phyloP scores from a whole-genome alignment of 2,888 invertebrate genomes.

The Cordilura impudica region DNA sequence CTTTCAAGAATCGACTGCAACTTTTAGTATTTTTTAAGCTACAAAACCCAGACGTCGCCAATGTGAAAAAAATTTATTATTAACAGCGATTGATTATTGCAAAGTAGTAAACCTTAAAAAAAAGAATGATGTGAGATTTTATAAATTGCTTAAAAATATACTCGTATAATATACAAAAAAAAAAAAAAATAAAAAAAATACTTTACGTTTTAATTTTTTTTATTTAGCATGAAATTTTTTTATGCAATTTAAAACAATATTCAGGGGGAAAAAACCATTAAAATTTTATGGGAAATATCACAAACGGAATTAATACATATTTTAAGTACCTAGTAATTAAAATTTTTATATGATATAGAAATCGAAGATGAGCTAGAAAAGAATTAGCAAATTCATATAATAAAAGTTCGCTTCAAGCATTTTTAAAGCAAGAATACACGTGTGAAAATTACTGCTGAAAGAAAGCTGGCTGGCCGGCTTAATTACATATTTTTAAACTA shows the following conservation, averaged over 20 bases:
- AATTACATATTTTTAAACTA: no score
- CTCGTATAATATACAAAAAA: neutral
- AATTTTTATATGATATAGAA: no score
- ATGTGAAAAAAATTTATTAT: conserved; percentile 37
- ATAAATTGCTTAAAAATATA: neutral
- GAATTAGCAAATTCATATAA: no score
- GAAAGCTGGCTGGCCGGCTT: no score
- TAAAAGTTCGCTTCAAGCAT: no score
- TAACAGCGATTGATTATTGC: conserved; percentile 46
- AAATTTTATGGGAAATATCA: no score
- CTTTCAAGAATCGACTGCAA: conserved; percentile 24
- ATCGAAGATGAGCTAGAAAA: no score
- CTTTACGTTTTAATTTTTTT: neutral
- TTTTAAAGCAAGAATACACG: no score
- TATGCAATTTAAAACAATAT: neutral
- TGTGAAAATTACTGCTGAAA: no score
- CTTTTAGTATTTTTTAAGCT: conserved; percentile 4
- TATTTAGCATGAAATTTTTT: conserved; percentile 8
- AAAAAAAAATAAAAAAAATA: neutral
- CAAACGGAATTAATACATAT: no score
- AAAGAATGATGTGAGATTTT: conserved; percentile 54
- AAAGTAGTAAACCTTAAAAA: conserved; percentile 24
- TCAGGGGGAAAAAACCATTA: neutral
- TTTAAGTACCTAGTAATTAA: no score
- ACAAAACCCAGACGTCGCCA: conserved; percentile 54